phyloP scores from a whole-genome alignment of 1,140 invertebrate genomes.

The Batillaria attramentaria region DNA sequence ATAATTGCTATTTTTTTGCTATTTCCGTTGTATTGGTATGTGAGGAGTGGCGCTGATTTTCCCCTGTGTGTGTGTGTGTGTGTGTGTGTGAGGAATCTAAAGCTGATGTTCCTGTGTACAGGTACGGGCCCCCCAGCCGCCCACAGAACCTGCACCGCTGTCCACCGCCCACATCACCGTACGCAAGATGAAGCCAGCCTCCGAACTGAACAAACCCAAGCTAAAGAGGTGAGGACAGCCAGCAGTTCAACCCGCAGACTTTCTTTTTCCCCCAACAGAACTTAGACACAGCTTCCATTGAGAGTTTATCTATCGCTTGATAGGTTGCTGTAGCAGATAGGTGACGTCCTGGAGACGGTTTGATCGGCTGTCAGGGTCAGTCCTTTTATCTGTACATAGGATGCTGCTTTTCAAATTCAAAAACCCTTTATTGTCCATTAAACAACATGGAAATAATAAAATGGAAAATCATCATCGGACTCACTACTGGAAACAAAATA shows the following conservation, averaged over 20 bases:
- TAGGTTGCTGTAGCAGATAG: not conserved
- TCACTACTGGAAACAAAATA: no score
- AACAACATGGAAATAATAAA: no score
- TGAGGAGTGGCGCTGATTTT: not conserved
- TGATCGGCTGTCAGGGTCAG: not conserved
- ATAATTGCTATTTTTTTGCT: no score
- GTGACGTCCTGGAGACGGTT: not conserved
- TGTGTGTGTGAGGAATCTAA: no score
- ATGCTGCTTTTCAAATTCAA: no score
- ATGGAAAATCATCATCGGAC: no score
- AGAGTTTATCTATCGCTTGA: no score
- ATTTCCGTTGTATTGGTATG: not conserved
- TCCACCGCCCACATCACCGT: constrained; percentile 48
- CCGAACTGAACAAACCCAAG: constrained; percentile 58
- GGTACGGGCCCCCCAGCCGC: constrained; percentile 57
- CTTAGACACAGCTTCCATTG: no score
- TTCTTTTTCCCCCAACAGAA: no score
- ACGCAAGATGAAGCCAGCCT: constrained; percentile 59
- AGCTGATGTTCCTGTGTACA: constrained; percentile 25
- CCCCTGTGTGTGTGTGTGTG: no score
- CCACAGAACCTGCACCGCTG: constrained; percentile 36
- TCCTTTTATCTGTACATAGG: not conserved
- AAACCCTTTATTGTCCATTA: no score
- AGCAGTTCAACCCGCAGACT: no score
- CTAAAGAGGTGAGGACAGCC: constrained; percentile 11